Evolutionary conservation across 1,140 invertebrate species (phyloP).

Genomic region (Drosophila azteca): DNA sequence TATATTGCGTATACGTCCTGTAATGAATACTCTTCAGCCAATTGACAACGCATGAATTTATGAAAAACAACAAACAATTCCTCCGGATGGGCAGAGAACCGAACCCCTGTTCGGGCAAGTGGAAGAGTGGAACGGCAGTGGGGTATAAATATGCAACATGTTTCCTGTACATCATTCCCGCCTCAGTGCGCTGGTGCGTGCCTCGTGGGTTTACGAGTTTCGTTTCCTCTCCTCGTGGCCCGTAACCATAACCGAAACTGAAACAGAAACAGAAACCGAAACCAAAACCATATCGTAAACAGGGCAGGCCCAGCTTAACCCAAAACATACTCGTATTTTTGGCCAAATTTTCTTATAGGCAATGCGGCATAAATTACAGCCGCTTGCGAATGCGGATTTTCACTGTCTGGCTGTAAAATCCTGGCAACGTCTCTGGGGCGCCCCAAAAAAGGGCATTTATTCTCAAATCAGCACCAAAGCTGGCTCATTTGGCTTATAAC

Average conservation of each 20-base stretch:
- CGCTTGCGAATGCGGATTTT: constrained; percentile 40
- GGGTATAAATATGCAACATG: constrained; percentile 65
- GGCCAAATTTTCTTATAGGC: constrained; percentile 34
- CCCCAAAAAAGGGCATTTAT: constrained; percentile 14
- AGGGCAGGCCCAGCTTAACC: constrained; percentile 21
- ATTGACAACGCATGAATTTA: constrained; percentile 71
- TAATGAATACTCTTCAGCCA: constrained; percentile 57
- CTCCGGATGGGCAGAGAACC: background rate
- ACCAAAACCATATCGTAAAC: constrained; percentile 4
- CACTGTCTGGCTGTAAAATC: constrained; percentile 36
- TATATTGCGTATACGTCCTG: constrained; percentile 75
- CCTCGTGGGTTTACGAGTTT: constrained; percentile 41
- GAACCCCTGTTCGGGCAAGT: constrained; percentile 2
- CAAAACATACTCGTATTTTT: constrained; percentile 10
- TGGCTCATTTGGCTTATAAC: constrained; percentile 43
- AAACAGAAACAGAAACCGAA: constrained; percentile 10
- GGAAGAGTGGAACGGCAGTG: constrained; percentile 14
- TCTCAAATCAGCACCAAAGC: constrained; percentile 45
- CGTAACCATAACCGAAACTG: constrained; percentile 7
- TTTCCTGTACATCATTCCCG: constrained; percentile 55
- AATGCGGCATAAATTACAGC: constrained; percentile 63
- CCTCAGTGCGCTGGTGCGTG: constrained; percentile 39
- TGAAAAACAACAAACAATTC: constrained; percentile 68
- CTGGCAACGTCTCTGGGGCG: constrained; percentile 20
- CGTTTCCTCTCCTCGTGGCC: constrained; percentile 7